A percentile compares a stretch with the other conserved stretches of the same genome.
These are phyloP conservation scores for Eulemur macaco DNA, from an alignment of 2,113 vertebrate species.

Conservation along the genomic window DNA sequence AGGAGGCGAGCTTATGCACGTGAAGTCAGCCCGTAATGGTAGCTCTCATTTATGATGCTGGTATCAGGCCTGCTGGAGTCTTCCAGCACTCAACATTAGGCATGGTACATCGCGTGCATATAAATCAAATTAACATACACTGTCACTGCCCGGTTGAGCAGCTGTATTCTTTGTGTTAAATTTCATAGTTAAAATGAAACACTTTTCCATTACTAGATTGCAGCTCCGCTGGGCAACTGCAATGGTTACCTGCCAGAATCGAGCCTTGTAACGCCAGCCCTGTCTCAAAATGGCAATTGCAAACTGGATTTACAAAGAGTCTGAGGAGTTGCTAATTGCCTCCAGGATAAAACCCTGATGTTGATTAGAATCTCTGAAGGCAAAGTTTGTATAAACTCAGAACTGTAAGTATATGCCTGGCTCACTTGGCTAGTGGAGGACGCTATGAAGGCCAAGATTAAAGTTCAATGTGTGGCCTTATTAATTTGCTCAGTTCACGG, in stretches of 20 bases:
- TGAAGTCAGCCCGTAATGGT: background rate
- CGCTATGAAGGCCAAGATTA: background rate
- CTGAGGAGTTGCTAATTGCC: conserved; percentile 48
- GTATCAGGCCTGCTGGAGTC: background rate
- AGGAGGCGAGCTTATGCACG: background rate
- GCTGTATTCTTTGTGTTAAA: conserved; percentile 78
- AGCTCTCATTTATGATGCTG: conserved; percentile 32
- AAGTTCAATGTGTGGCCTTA: background rate
- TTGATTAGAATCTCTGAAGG: conserved; percentile 21
- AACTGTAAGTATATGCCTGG: background rate
- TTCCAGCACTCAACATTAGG: conserved; percentile 60
- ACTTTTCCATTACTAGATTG: conserved; percentile 62
- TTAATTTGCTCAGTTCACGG: background rate
- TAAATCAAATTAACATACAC: conserved; percentile 77
- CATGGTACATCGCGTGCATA: conserved; percentile 45
- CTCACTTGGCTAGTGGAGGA: background rate
- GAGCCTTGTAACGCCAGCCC: conserved; percentile 16
- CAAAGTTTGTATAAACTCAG: conserved; percentile 6
- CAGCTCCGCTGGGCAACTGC: conserved; percentile 59
- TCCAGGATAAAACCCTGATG: conserved; percentile 29
- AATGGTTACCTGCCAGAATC: conserved; percentile 63
- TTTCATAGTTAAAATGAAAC: conserved; percentile 81
- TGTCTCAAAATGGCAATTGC: conserved; percentile 35
- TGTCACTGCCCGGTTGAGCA: conserved; percentile 58
- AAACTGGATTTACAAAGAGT: conserved; percentile 41